Evolutionary conservation across 2,888 invertebrate species (phyloP).

Genomic region (Thera britannica): DNA sequence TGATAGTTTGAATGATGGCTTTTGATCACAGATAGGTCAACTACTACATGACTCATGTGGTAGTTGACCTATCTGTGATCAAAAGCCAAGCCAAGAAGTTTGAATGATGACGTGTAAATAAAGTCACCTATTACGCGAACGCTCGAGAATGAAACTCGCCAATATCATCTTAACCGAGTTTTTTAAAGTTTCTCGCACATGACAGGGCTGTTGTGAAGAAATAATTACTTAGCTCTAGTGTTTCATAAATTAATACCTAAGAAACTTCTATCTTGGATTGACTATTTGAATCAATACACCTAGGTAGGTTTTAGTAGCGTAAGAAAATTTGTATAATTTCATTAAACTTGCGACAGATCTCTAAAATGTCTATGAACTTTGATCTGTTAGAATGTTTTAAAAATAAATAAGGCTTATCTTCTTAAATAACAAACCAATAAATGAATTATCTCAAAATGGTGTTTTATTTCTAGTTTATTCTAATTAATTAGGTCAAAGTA

Average conservation of each 20-base stretch:
- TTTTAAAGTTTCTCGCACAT: background rate
- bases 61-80: too few species aligned
- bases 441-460: conserved; percentile 73
- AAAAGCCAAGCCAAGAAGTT: background rate
- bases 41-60: too few species aligned
- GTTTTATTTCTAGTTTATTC: conserved; percentile 61
- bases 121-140: background rate
- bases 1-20: too few species aligned
- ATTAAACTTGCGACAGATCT: conserved; percentile 79
- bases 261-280: conserved; percentile 43
- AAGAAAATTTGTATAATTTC: conserved; percentile 52
- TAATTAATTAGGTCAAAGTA: background rate
- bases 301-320: conserved; percentile 50
- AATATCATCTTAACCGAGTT: too few species aligned
- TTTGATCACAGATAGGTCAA: too few species aligned
- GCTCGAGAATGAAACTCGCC: too few species aligned
- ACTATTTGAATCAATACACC: conserved; percentile 45
- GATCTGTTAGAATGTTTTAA: conserved; percentile 73
- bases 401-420: conserved; percentile 78
- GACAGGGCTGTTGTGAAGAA: conserved; percentile 8
- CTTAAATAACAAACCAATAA: conserved; percentile 78
- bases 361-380: conserved; percentile 56
- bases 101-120: background rate
- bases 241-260: conserved; percentile 43
- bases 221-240: conserved; percentile 28